Percentiles rank a stretch among this genome's conserved stretches.
These are phyloP conservation scores for Aleadryas rufinucha DNA, from an alignment of 2,113 vertebrate species.

Conservation along the genomic window DNA sequence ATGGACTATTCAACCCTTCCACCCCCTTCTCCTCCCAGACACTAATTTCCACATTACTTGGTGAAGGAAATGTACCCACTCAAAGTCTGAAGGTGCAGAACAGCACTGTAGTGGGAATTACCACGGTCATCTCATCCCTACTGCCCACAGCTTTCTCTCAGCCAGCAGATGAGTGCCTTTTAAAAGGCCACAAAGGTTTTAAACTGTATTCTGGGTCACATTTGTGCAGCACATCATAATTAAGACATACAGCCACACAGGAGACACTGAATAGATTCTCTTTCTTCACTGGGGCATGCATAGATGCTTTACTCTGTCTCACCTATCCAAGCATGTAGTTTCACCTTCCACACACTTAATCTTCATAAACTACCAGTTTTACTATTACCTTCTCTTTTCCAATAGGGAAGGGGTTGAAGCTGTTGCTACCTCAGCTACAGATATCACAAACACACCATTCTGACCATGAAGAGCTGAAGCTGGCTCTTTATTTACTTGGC, in stretches of 20 bases:
- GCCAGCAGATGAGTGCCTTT: background rate
- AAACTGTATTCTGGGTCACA: background rate
- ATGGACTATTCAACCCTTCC: background rate
- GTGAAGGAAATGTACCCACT: background rate
- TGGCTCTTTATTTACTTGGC: background rate
- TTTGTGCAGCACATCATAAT: background rate
- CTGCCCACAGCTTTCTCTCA: background rate
- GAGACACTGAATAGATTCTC: background rate
- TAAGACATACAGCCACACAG: background rate
- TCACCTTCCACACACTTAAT: background rate
- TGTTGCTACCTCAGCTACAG: background rate
- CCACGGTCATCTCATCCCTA: background rate
- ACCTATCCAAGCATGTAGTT: background rate
- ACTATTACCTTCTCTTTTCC: background rate
- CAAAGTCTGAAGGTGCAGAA: background rate
- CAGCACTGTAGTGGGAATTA: background rate
- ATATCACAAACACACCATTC: background rate
- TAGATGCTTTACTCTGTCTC: background rate
- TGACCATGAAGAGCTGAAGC: background rate
- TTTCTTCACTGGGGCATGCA: accelerated
- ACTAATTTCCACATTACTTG: background rate
- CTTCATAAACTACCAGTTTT: background rate
- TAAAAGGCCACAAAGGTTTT: background rate
- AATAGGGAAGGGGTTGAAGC: background rate
- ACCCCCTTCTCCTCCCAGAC: background rate